Percentiles rank a stretch among this genome's conserved stretches.
Evolutionary conservation across 2,113 vertebrate genomes (phyloP).

Genomic region (Tretioscincus oriximinensis): DNA sequence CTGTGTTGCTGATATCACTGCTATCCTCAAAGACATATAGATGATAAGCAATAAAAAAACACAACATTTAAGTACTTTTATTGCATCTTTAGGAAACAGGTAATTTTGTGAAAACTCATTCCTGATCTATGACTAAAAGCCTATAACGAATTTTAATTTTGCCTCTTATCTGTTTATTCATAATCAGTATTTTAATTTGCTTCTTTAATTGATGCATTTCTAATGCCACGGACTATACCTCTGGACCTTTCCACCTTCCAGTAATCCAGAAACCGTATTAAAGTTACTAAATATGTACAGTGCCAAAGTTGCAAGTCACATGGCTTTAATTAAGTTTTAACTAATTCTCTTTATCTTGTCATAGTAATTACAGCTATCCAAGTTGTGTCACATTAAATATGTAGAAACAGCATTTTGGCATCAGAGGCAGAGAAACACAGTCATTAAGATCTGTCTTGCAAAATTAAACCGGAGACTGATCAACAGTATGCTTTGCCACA

Average conservation of each 20-base stretch:
- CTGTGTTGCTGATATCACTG: neutral
- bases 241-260: slow-evolving; percentile 36
- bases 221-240: slow-evolving; percentile 39
- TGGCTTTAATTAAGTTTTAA: slow-evolving; percentile 76
- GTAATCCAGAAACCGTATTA: slow-evolving; percentile 53
- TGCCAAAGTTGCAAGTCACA: slow-evolving; percentile 58
- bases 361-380: slow-evolving; percentile 66
- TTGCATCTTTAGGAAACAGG: neutral
- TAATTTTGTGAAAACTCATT: slow-evolving; percentile 39
- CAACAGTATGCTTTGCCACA: slow-evolving; percentile 54
- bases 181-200: slow-evolving; percentile 48
- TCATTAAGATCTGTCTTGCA: slow-evolving; percentile 60
- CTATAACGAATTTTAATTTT: slow-evolving; percentile 49
- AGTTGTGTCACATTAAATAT: slow-evolving; percentile 67
- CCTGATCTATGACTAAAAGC: slow-evolving; percentile 16
- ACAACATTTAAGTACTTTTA: neutral
- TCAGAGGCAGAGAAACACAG: slow-evolving; percentile 62
- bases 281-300: slow-evolving; percentile 54
- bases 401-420: slow-evolving; percentile 64
- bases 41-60: neutral
- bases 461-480: slow-evolving; percentile 66
- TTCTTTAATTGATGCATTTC: slow-evolving; percentile 55
- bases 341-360: slow-evolving; percentile 75
- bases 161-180: slow-evolving; percentile 60
- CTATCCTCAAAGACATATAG: neutral